A percentile compares a stretch with the other conserved stretches of the same genome.
Evolutionary conservation across 2,797 vertebrate genomes (phyloP).

Genomic region (Falco cherrug): DNA sequence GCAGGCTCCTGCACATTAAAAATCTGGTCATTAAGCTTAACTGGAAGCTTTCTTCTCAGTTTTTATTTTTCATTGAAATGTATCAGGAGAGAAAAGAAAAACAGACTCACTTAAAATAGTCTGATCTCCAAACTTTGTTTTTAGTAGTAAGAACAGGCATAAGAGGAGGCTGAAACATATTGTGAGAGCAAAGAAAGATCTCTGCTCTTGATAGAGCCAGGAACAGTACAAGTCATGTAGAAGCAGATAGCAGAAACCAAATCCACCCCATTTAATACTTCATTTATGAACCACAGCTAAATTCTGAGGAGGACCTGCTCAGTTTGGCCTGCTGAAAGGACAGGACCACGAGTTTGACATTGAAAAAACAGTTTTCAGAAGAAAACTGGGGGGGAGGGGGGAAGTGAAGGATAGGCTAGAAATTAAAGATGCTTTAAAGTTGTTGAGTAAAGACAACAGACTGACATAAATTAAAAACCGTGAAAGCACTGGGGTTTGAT

Average conservation of each 20-base stretch:
- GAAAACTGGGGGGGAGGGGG: too few species aligned
- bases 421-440: too few species aligned
- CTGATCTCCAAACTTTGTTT: background rate
- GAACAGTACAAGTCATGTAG: background rate
- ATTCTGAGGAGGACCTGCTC: background rate
- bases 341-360: background rate
- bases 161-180: background rate
- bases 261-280: background rate
- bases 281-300: background rate
- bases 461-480: background rate
- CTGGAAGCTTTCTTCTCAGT: background rate
- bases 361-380: background rate
- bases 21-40: background rate
- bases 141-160: background rate
- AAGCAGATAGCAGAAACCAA: background rate
- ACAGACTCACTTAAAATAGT: background rate
- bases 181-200: background rate
- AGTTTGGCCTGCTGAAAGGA: background rate
- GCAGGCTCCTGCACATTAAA: background rate
- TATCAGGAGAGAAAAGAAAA: background rate
- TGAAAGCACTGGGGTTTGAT: background rate
- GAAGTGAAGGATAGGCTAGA: too few species aligned
- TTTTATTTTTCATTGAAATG: background rate
- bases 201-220: background rate
- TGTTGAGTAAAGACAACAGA: background rate